Conservation (phyloP, 30 jellyfish, hydroid and myxozoan genomes). For the Catostylus mosaicus region DNA sequence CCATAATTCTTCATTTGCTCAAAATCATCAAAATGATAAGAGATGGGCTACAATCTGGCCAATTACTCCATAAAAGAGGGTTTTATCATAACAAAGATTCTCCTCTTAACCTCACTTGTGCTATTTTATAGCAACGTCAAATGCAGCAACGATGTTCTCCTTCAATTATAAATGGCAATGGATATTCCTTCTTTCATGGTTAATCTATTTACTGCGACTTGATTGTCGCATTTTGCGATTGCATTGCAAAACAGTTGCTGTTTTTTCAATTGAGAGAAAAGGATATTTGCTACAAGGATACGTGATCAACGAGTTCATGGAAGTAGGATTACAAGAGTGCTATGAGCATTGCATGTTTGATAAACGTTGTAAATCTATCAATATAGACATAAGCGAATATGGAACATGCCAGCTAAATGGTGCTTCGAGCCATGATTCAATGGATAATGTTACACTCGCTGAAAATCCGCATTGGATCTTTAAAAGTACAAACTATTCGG, state of each 20-base stretch:
- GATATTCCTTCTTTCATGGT: not conserved
- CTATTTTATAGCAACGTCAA: too few relatives aligned
- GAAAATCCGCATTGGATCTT: not conserved
- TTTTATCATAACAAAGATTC: too few relatives aligned
- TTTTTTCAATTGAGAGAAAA: not conserved
- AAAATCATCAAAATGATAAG: too few relatives aligned
- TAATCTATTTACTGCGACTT: not conserved
- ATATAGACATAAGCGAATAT: slow-evolving; percentile 3
- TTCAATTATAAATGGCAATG: not conserved
- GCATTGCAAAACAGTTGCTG: not conserved
- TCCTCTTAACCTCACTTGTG: too few relatives aligned
- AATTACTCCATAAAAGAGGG: too few relatives aligned
- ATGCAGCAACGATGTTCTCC: not conserved
- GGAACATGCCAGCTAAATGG: slow-evolving; percentile 9
- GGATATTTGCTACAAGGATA: slow-evolving; percentile 12
- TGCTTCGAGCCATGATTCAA: not conserved
- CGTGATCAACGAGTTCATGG: not conserved
- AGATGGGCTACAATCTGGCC: too few relatives aligned
- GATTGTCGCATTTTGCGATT: not conserved
- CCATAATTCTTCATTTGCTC: too few relatives aligned
- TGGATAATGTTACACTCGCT: not conserved
- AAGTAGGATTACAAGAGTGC: not conserved
- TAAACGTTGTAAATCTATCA: not conserved
- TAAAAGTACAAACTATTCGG: not conserved
- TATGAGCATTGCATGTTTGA: not conserved